Base-by-base conservation (phyloP, 2,888 invertebrate species). In the Patella ulyssiponensis region DNA sequence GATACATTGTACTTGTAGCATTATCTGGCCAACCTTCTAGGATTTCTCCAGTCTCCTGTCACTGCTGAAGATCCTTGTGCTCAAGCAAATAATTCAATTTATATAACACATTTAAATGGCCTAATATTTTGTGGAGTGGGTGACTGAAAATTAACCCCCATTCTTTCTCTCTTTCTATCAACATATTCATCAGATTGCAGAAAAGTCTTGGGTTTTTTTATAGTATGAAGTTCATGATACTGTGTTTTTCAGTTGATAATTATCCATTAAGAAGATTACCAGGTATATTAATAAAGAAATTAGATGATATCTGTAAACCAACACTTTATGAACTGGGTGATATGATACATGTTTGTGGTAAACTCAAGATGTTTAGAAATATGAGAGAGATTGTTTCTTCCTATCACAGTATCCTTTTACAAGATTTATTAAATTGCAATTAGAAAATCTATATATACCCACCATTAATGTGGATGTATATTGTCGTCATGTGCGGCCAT, bases 321-420 rank as follows among this genome's bases (percentile, higher is more conserved):
- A 23, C 3, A 23, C 20, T 64, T 9, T 87, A 85, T 76, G 44
- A 72, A 9, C 80, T 88, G 0, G 89, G 89, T 17, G 86, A 88
- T 79, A 77, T 87, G 9, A 77, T 89, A 14, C 84, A 85, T 27
- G 80, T 88, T 33, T 81, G 86, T 20, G 88, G 89, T 17, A 86
- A 87, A 73, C 58, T 89, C 1, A 86, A 85, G 53, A 78, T 84
- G 1, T 88, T 86, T 78, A 73, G 87, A 73, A 84, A 86, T 17
- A 80, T 81, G 75, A 84, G 79, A 52, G 86, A 89, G 77, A 81
- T 89, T 69, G 82, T 85, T 12, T 87, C 86, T 9, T 77, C 77
- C 15, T 83, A 86, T 74, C 85, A 86, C 71, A 80, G 86, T 87
- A 86, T 85, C 83, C 82, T 85, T 83, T 78, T 44, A n/a, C 23